Conservation (phyloP, 2,888 invertebrate genomes). For the Amphipoea lucens region DNA sequence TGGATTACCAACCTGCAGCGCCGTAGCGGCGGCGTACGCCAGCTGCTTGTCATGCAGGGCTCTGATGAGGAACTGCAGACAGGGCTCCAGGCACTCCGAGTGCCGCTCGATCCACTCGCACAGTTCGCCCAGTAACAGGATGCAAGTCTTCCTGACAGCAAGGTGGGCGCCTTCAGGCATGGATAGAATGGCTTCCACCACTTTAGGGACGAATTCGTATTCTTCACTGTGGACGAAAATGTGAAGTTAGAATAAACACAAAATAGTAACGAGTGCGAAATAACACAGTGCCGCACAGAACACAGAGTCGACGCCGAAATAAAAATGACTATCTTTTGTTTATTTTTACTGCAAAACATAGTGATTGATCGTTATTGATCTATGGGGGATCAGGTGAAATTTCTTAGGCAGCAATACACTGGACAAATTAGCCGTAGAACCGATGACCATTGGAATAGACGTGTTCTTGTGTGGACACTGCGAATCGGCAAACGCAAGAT, state of each 20-base stretch:
- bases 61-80: conserved; percentile 92
- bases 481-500: no score
- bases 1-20: conserved; percentile 91
- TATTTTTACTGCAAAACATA: no score
- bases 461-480: no score
- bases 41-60: conserved; percentile 94
- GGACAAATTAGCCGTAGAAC: no score
- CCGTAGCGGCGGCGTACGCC: conserved; percentile 94
- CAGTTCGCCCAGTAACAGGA: conserved; percentile 96
- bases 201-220: conserved; percentile 97
- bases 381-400: no score
- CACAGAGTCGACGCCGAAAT: no score
- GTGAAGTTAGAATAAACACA: not conserved
- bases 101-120: conserved; percentile 98
- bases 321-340: no score
- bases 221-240: conserved; percentile 92
- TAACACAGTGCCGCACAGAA: no score
- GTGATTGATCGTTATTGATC: no score
- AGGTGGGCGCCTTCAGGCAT: conserved; percentile 96
- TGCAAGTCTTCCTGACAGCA: conserved; percentile 96
- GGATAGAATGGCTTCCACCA: conserved; percentile 96
- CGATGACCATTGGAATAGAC: no score
- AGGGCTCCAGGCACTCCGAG: conserved; percentile 94
- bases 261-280: no score
- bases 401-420: no score